Percentiles rank a stretch among this genome's conserved stretches.
Conservation (phyloP, 2,797 vertebrate genomes). For the Acrossocheilus fasciatus region DNA sequence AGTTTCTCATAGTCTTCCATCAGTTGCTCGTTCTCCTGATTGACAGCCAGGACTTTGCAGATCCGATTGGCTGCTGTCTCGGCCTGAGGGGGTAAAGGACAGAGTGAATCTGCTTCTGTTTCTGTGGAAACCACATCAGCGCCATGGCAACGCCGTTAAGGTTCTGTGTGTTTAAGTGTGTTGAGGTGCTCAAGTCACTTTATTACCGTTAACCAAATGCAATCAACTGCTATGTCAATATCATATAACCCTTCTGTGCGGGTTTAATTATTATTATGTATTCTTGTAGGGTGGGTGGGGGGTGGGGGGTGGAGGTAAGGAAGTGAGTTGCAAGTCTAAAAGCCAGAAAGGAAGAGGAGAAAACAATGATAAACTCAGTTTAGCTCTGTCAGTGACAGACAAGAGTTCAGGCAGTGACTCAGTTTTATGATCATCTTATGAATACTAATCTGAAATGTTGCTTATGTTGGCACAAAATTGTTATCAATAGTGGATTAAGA, state of each 20-base stretch:
- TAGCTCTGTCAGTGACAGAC: constrained; percentile 6
- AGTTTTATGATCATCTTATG: constrained; percentile 1
- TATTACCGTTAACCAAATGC: background rate
- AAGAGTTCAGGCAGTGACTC: constrained; percentile 27
- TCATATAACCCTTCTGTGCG: background rate
- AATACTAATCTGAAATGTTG: constrained; percentile 4
- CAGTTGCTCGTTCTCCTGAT: constrained; percentile 98
- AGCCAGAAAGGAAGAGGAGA: constrained; percentile 37
- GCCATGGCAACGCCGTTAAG: constrained; percentile 28
- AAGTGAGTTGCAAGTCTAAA: constrained; percentile 37
- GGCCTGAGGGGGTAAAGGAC: constrained; percentile 78
- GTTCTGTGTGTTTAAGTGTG: constrained; percentile 24
- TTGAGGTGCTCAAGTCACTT: background rate
- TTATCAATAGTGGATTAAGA: background rate
- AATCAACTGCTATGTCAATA: constrained; percentile 14
- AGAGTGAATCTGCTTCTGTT: constrained; percentile 50
- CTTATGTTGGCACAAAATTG: background rate
- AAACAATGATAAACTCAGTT: constrained; percentile 33
- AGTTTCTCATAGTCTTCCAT: constrained; percentile 99
- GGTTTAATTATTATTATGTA: constrained; percentile 21
- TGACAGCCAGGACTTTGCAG: constrained; percentile 98
- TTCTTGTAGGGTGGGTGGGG: background rate
- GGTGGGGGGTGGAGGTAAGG: background rate
- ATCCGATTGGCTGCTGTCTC: constrained; percentile 98
- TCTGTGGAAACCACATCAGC: constrained; percentile 31